These are phyloP conservation scores for Chaetogeoica ovagalla DNA, from an alignment of 2,888 invertebrate genomes.

Conservation along the genomic window DNA sequence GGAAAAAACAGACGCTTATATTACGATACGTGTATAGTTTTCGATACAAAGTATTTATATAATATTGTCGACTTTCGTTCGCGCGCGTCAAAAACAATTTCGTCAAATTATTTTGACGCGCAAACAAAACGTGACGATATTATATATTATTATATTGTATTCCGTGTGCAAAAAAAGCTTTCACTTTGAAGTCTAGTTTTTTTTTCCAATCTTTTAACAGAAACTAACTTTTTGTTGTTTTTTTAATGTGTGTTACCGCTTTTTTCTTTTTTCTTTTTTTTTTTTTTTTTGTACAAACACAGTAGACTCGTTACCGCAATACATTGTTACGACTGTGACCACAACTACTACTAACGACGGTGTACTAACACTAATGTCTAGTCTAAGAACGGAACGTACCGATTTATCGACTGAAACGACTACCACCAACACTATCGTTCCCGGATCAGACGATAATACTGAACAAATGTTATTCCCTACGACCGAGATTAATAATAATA, in stretches of 20 bases:
- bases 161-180: constrained; percentile 40
- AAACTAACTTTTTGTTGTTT: constrained; percentile 42
- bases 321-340: constrained; percentile 15
- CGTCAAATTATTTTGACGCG: constrained; percentile 8
- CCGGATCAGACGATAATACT: neutral
- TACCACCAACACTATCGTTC: neutral
- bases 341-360: constrained; percentile 19
- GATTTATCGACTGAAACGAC: constrained; percentile 19
- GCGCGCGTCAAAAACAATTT: constrained; percentile 19
- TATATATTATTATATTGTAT: constrained; percentile 16
- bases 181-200: constrained; percentile 31
- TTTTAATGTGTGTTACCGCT: constrained; percentile 51
- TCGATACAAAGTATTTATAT: neutral
- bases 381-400: neutral
- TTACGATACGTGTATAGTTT: neutral
- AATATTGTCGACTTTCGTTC: constrained; percentile 42
- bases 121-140: constrained; percentile 23
- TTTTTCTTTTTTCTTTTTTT: neutral
- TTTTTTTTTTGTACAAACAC: constrained; percentile 20
- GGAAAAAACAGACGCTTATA: constrained; percentile 46
- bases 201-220: constrained; percentile 43
- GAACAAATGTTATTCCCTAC: neutral
- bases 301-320: constrained; percentile 48
- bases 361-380: constrained; percentile 16
- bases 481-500: neutral